Percentiles rank a stretch among this genome's conserved stretches.
Evolutionary conservation across 2,888 invertebrate species (phyloP).

Genomic region (Mimumesa dahlbomi): DNA sequence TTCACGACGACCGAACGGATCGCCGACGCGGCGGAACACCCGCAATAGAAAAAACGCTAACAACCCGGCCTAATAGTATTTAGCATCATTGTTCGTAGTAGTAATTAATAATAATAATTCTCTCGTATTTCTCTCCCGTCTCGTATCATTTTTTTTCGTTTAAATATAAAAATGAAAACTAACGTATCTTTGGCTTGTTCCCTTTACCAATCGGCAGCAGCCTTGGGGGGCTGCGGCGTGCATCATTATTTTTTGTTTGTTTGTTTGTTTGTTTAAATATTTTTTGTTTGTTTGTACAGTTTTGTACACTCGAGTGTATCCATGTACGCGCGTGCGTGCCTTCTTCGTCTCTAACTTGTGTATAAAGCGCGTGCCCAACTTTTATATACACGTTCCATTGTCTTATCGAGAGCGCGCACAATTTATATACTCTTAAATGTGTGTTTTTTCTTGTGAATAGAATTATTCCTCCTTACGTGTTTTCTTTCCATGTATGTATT

Average conservation of each 20-base stretch:
- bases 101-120: constrained; percentile 72
- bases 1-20: not conserved
- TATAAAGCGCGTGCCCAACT: constrained; percentile 36
- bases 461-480: not conserved
- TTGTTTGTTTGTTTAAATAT: constrained; percentile 72
- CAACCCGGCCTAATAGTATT: constrained; percentile 72
- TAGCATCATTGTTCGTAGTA: constrained; percentile 64
- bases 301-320: constrained; percentile 73
- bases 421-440: constrained; percentile 12
- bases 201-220: constrained; percentile 86
- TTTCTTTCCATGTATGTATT: constrained; percentile 7
- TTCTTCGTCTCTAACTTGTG: constrained; percentile 55
- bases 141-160: constrained; percentile 66
- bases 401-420: constrained; percentile 45
- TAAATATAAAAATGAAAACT: constrained; percentile 84
- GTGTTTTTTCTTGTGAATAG: not conserved
- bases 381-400: constrained; percentile 48
- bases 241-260: constrained; percentile 69
- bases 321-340: constrained; percentile 64
- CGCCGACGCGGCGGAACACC: constrained; percentile 26
- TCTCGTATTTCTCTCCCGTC: constrained; percentile 56
- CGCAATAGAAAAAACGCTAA: constrained; percentile 67
- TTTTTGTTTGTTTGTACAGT: constrained; percentile 75
- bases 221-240: constrained; percentile 71
- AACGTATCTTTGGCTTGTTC: constrained; percentile 93